Percentiles rank a stretch among this genome's conserved stretches.
Conservation (phyloP, 2,113 vertebrate genomes). For the Paradoxurus hermaphroditus region DNA sequence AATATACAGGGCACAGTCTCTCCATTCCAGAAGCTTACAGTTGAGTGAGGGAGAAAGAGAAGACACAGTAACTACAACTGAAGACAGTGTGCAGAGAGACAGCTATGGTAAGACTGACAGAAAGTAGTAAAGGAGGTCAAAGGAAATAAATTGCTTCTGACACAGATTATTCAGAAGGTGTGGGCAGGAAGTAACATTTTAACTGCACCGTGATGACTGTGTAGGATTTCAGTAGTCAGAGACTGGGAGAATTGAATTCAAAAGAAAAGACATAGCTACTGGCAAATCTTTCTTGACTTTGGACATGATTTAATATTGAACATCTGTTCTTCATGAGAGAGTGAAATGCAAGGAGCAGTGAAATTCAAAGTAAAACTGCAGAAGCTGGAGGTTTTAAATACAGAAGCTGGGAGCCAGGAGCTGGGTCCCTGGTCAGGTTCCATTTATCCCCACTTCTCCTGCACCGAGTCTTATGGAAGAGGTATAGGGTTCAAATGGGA, state of each 20-base stretch:
- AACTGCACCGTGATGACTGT: not conserved
- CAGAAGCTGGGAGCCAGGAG: not conserved
- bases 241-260: not conserved
- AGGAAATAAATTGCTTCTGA: not conserved
- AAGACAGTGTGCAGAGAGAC: not conserved
- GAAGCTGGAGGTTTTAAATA: conserved; percentile 13
- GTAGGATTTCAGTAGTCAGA: not conserved
- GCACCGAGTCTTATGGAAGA: not conserved
- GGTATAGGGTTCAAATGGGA: not conserved
- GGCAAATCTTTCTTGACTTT: not conserved
- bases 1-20: not conserved
- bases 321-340: not conserved
- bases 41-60: not conserved
- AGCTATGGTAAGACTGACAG: not conserved
- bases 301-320: not conserved
- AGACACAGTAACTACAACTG: not conserved
- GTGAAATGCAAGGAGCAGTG: not conserved
- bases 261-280: not conserved
- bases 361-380: not conserved
- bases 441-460: not conserved
- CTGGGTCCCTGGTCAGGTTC: not conserved
- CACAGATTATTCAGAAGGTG: not conserved
- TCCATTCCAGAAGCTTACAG: not conserved
- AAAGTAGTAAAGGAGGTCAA: not conserved
- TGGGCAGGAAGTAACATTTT: not conserved